phyloP scores from a whole-genome alignment of 2,888 invertebrate species.

The Dexiosoma caninum region DNA sequence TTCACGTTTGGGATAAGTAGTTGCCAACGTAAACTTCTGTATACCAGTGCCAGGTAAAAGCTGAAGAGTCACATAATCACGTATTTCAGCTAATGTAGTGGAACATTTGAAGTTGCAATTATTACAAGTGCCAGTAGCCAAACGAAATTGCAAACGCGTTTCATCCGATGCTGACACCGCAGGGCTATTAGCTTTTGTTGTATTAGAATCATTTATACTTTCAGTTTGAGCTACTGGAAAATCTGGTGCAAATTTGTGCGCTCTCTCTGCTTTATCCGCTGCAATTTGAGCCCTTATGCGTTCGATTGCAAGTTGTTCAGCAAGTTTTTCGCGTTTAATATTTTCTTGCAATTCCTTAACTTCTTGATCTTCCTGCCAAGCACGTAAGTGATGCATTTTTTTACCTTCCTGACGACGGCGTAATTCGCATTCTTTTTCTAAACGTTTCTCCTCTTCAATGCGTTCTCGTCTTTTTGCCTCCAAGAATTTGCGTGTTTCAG shows the following conservation, averaged over 20 bases:
- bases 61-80: conserved; percentile 74
- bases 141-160: conserved; percentile 89
- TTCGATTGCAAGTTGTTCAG: conserved; percentile 86
- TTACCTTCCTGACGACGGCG: conserved; percentile 86
- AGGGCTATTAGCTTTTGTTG: conserved; percentile 58
- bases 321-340: conserved; percentile 85
- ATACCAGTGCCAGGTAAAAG: conserved; percentile 73
- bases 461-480: conserved; percentile 75
- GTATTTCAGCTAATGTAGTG: conserved; percentile 81
- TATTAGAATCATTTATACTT: conserved; percentile 50
- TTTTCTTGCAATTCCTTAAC: conserved; percentile 81
- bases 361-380: conserved; percentile 86
- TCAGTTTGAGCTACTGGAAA: background rate
- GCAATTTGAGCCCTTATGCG: conserved; percentile 90
- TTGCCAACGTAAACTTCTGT: conserved; percentile 85
- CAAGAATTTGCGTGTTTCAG: conserved; percentile 66
- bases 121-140: conserved; percentile 88
- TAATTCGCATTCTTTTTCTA: conserved; percentile 80
- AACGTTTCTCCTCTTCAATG: conserved; percentile 78
- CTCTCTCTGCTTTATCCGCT: conserved; percentile 87
- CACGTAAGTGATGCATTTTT: conserved; percentile 84
- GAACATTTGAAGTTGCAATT: conserved; percentile 85
- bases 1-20: conserved; percentile 92
- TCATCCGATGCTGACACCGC: conserved; percentile 72
- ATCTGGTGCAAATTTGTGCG: conserved; percentile 76